Conservation (phyloP, 2,888 invertebrate genomes). For the Cheilosia grossa region DNA sequence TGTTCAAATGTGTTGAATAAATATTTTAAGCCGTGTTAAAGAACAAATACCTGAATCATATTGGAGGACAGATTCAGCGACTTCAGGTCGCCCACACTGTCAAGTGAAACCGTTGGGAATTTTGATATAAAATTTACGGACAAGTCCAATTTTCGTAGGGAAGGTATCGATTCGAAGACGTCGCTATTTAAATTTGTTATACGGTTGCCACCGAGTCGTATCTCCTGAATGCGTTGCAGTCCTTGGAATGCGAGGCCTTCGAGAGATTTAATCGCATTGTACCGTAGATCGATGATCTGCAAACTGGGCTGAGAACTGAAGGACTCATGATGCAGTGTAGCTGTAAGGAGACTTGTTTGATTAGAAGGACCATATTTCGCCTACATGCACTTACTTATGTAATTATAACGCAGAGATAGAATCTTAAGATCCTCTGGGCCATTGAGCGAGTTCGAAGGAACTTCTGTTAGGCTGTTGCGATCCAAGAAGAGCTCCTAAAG, state of each 20-base stretch:
- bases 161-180: conserved; percentile 89
- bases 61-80: conserved; percentile 93
- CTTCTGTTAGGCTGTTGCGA: conserved; percentile 89
- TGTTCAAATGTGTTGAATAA: too few species aligned
- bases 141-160: conserved; percentile 91
- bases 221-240: conserved; percentile 86
- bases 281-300: conserved; percentile 90
- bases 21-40: neutral
- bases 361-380: neutral
- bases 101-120: conserved; percentile 91
- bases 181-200: conserved; percentile 92
- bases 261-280: conserved; percentile 89
- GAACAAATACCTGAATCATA: conserved; percentile 88
- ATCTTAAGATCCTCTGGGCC: conserved; percentile 90
- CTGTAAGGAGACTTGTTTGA: conserved; percentile 84
- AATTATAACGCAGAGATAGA: conserved; percentile 90
- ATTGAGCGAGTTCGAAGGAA: conserved; percentile 92
- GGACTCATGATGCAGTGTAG: conserved; percentile 87
- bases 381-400: conserved; percentile 87
- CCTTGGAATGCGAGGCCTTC: conserved; percentile 90
- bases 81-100: conserved; percentile 88
- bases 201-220: conserved; percentile 91
- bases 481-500: conserved; percentile 91
- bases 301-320: conserved; percentile 89
- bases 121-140: conserved; percentile 93